phyloP scores from a whole-genome alignment of 1,140 invertebrate genomes.

The Augochlora pura region DNA sequence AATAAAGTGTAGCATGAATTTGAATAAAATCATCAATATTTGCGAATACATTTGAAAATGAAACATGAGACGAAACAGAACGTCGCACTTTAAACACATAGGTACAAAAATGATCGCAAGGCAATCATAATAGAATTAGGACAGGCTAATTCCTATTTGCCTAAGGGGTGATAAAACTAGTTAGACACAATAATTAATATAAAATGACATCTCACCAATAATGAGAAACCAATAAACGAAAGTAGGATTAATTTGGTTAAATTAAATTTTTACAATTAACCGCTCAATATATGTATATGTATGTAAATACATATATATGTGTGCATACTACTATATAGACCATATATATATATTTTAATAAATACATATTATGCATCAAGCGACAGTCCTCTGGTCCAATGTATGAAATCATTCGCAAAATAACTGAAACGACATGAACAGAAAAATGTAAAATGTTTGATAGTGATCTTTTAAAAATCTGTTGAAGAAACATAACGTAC shows the following conservation, averaged over 20 bases:
- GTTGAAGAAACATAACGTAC: constrained; percentile 10
- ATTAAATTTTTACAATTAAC: constrained; percentile 60
- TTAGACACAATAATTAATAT: constrained; percentile 73
- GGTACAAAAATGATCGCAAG: constrained; percentile 74
- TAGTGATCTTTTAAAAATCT: not conserved
- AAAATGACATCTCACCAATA: constrained; percentile 73
- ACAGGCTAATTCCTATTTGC: constrained; percentile 73
- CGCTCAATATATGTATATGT: constrained; percentile 54
- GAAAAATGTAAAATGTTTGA: constrained; percentile 2
- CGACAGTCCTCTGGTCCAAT: constrained; percentile 56
- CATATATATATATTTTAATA: constrained; percentile 30
- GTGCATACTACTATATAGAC: constrained; percentile 8
- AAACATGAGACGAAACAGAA: constrained; percentile 56
- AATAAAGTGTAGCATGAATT: no score
- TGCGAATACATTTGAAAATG: not conserved
- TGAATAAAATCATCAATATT: not conserved
- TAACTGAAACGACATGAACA: constrained; percentile 5
- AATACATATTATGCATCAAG: constrained; percentile 48
- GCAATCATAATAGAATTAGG: constrained; percentile 73
- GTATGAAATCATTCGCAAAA: not conserved
- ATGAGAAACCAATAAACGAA: constrained; percentile 72
- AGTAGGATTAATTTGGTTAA: constrained; percentile 68
- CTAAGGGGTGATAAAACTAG: constrained; percentile 73
- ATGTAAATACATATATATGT: constrained; percentile 30
- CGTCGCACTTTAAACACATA: constrained; percentile 64